phyloP scores from a whole-genome alignment of 2,888 invertebrate genomes.

The Synanthedon formicaeformis region DNA sequence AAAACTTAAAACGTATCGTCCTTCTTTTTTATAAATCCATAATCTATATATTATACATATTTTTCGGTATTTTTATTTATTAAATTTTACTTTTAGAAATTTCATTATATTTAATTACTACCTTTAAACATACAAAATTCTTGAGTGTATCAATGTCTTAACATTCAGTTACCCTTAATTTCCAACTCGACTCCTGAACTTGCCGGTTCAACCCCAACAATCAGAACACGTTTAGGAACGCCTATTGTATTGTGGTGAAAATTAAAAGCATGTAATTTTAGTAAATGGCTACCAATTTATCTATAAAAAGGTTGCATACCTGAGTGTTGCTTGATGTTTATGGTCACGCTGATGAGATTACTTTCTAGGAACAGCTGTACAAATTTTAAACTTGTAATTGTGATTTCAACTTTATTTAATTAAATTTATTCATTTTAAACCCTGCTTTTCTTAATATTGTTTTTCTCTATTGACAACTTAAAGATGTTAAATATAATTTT shows the following conservation, averaged over 20 bases:
- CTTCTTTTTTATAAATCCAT: too few relatives aligned
- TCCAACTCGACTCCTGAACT: slow-evolving; percentile 26
- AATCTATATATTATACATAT: too few relatives aligned
- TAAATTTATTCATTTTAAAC: neutral
- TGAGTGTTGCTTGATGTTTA: neutral
- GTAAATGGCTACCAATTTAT: slow-evolving; percentile 46
- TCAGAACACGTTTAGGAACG: slow-evolving; percentile 39
- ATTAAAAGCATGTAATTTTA: slow-evolving; percentile 53
- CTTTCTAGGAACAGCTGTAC: neutral
- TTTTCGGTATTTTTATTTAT: too few relatives aligned
- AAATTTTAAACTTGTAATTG: neutral
- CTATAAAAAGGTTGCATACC: slow-evolving; percentile 26
- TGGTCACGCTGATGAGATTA: neutral
- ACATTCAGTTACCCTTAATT: slow-evolving; percentile 17
- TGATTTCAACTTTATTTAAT: neutral
- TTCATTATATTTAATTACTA: too few relatives aligned
- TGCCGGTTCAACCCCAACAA: slow-evolving; percentile 39
- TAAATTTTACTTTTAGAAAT: too few relatives aligned
- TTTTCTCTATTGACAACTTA: neutral
- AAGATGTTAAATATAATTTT: neutral
- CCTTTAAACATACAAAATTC: too few relatives aligned
- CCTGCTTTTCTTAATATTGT: neutral
- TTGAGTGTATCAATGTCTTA: slow-evolving; percentile 18
- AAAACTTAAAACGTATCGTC: too few relatives aligned
- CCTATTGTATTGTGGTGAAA: slow-evolving; percentile 35